Percentiles rank a stretch among this genome's conserved stretches.
phyloP scores from a whole-genome alignment of 1,140 invertebrate species.

The Brachionus rotundiformis region DNA sequence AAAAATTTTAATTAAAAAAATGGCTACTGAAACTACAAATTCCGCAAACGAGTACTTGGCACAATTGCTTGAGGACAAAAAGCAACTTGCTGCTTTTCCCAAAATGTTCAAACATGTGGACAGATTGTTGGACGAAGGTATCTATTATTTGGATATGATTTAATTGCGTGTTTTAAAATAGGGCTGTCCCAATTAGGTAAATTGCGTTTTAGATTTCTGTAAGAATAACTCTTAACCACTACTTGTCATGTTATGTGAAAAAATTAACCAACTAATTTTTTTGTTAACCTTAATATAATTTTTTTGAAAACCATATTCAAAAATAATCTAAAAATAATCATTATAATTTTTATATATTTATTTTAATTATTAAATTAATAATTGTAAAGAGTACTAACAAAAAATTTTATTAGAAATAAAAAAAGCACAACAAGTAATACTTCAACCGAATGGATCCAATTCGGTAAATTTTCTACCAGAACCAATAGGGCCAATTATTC shows the following conservation, averaged over 20 bases:
- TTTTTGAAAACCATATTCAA: conserved; percentile 51
- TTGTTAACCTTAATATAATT: conserved; percentile 15
- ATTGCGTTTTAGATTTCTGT: conserved; percentile 15
- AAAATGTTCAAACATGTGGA: conserved; percentile 99
- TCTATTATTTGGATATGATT: conserved; percentile 20
- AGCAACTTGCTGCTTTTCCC: conserved; percentile 96
- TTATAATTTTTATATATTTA: background rate
- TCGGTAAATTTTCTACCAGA: conserved; percentile 90
- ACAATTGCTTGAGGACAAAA: conserved; percentile 99
- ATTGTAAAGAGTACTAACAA: background rate
- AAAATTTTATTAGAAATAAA: conserved; percentile 81
- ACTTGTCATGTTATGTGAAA: conserved; percentile 2
- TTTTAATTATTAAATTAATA: background rate
- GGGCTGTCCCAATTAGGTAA: conserved; percentile 29
- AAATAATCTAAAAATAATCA: too few species aligned
- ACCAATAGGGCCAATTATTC: conserved; percentile 82
- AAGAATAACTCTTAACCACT: conserved; percentile 30
- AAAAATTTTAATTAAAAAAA: conserved; percentile 15
- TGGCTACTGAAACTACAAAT: conserved; percentile 44
- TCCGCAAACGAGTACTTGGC: conserved; percentile 83
- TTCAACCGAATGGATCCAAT: conserved; percentile 95
- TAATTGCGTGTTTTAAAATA: conserved; percentile 3
- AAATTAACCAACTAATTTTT: conserved; percentile 11
- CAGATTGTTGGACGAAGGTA: conserved; percentile 98
- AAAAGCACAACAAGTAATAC: conserved; percentile 87